phyloP scores from a whole-genome alignment of 2,888 invertebrate species.

The Crossocerus cetratus region DNA sequence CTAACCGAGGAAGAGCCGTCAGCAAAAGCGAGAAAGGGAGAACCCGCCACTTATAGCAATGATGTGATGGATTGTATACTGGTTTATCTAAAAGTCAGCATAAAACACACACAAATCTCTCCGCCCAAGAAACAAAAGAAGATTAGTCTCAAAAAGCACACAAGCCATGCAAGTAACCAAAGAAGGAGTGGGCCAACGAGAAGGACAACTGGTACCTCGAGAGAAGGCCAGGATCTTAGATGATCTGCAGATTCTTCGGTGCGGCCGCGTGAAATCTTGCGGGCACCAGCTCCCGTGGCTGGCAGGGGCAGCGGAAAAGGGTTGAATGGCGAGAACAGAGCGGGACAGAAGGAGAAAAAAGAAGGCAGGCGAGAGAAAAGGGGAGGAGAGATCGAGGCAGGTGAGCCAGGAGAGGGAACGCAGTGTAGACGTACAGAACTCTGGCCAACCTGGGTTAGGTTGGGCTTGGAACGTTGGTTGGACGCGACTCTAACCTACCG shows the following conservation, averaged over 20 bases:
- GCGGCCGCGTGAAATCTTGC: conserved; percentile 75
- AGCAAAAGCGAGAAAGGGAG: too few relatives aligned
- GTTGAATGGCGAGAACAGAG: conserved; percentile 26
- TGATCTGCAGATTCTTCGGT: conserved; percentile 60
- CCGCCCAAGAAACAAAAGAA: too few relatives aligned
- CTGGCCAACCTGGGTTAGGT: conserved; percentile 65
- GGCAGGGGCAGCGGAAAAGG: conserved; percentile 34
- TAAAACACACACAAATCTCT: too few relatives aligned
- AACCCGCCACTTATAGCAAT: too few relatives aligned
- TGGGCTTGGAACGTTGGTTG: conserved; percentile 67
- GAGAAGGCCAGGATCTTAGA: too few relatives aligned
- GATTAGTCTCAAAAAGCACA: too few relatives aligned
- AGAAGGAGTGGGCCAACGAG: too few relatives aligned
- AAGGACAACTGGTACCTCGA: too few relatives aligned
- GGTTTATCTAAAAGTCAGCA: too few relatives aligned
- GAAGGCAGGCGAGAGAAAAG: background rate
- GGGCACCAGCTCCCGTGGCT: conserved; percentile 57
- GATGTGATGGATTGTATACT: too few relatives aligned
- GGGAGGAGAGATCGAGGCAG: conserved; percentile 5
- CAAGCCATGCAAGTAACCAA: too few relatives aligned
- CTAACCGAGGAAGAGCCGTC: too few relatives aligned
- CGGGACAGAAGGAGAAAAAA: background rate
- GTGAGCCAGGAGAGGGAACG: conserved; percentile 18
- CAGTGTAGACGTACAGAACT: conserved; percentile 47
- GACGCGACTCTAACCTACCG: conserved; percentile 73